phyloP scores from a whole-genome alignment of 2,888 invertebrate genomes.

The Apamea anceps region DNA sequence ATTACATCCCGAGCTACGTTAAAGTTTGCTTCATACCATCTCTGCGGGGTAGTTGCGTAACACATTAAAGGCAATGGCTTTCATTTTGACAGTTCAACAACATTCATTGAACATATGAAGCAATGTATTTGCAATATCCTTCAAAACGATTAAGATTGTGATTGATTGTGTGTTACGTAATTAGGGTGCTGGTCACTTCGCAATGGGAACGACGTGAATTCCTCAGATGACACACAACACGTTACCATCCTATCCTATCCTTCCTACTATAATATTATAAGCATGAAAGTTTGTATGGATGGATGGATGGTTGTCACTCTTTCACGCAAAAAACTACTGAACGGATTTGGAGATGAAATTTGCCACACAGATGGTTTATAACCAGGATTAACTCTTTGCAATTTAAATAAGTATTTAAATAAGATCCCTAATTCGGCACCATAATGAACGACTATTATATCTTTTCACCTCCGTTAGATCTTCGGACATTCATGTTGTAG shows the following conservation, averaged over 20 bases:
- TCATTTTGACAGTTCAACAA: not conserved
- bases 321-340: too few relatives aligned
- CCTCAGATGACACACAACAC: not conserved
- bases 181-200: not conserved
- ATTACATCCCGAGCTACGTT: not conserved
- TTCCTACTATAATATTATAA: too few relatives aligned
- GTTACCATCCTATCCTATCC: not conserved
- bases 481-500: too few relatives aligned
- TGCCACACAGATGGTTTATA: too few relatives aligned
- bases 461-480: too few relatives aligned
- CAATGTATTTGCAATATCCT: not conserved
- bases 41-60: not conserved
- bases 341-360: too few relatives aligned
- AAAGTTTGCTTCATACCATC: not conserved
- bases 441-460: too few relatives aligned
- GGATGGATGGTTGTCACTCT: too few relatives aligned
- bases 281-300: too few relatives aligned
- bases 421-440: too few relatives aligned
- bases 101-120: not conserved
- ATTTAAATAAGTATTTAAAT: not conserved
- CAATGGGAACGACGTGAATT: slow-evolving; percentile 11
- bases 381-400: too few relatives aligned
- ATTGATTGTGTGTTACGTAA: not conserved
- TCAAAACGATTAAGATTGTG: not conserved
- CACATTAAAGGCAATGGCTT: not conserved